Base-by-base conservation (phyloP, 2,888 invertebrate genomes). In the Dastarcus helophoroides region DNA sequence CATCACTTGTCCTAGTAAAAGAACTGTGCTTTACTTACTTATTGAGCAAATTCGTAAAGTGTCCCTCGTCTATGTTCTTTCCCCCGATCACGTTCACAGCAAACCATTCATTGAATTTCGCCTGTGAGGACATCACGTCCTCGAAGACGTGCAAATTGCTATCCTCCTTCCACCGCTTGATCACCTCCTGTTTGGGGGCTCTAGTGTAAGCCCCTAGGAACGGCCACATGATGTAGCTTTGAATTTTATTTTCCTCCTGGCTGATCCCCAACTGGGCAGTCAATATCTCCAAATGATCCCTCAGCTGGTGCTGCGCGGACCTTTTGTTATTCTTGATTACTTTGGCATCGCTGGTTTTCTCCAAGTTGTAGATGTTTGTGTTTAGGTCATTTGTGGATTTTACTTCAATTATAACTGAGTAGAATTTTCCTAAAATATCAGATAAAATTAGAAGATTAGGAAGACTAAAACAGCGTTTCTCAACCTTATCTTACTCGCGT, bases 321-420 rank as follows among this genome's bases (percentile, higher is more conserved):
- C 59, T 38, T 37, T 59, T 59, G 43, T 56, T 57, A 37, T 58
- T 59, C 40, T 59, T 59, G 22, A 58, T 51, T 8, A 51, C 46
- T 36, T 51, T 51, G 1, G 59, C 51, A 31, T 58, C 54, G 33
- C 56, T 55, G 10, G 45, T 48, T 14, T 53, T 44, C 23, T 49
- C 44, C 12, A 53, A 32, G 22, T 50, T 37, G 26, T 43, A 35
- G n/a, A 42, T 42, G 5, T 32, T 33, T 4, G 49, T 44, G 8
- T 41, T 41, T 5, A 43, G 40, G 31, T 56, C 56, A 28, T 51
- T 48, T 3, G 54, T 56, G 2, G 59, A 59, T 43, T 59, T 59
- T 4, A 59, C 56, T 47, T 59, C 59, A 3, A 49, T 39, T 3
- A 59, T 37, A 2, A 37, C 40, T 4, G 53, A 39, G 27, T 38